Evolutionary conservation across 2,113 vertebrate species (phyloP), one percentile per base, ranked within the genome.

Genomic region (Crotalus viridis): DNA sequence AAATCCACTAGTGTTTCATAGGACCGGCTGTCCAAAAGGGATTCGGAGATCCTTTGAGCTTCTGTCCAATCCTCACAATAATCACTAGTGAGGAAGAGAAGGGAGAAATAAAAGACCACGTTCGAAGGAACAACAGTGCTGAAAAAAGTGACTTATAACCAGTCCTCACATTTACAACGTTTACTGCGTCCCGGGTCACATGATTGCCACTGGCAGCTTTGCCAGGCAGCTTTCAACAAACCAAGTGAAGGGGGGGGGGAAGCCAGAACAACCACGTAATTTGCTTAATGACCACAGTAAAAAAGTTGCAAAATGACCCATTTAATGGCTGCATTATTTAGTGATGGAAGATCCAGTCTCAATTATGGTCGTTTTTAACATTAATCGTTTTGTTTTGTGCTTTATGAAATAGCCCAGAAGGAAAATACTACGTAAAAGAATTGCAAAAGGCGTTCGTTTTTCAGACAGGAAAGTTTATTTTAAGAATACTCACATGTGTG

Each of bases 1-100:
- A 99, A 99, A 97, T 99, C 99, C 95, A 99, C 98, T 0, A 99
- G 98, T 0, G 97, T 98, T 94, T 99, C 99, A 1, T 99, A 99
- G 91, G 98, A 99, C 33, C 98, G 98, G 97, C 98, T 98, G 95
- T 99, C 98, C 94, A 99, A 94, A 86, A 99, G 98, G 2, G 98
- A 98, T 0, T 99, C 98, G 0, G 98, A 98, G 52, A 99, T 99
- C 89, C 99, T 97, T 98, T 99, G 99, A 22, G 99, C 99, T 97
- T 99, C 99, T 0, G 96, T 97, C 99, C 99, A 99, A 88, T 99
- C 99, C 95, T 99, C 99, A 94, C 99, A 99, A 91, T 98, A 98
- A 54, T 99, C 99, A 85, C 99, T 99, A 94, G 1, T 93, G 97
- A 1, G 28, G 4, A 19, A 51, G 26, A 21, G 26, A 46, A 69